Evolutionary conservation across 1,140 invertebrate genomes (phyloP).

Genomic region (Drosophila gunungcola): DNA sequence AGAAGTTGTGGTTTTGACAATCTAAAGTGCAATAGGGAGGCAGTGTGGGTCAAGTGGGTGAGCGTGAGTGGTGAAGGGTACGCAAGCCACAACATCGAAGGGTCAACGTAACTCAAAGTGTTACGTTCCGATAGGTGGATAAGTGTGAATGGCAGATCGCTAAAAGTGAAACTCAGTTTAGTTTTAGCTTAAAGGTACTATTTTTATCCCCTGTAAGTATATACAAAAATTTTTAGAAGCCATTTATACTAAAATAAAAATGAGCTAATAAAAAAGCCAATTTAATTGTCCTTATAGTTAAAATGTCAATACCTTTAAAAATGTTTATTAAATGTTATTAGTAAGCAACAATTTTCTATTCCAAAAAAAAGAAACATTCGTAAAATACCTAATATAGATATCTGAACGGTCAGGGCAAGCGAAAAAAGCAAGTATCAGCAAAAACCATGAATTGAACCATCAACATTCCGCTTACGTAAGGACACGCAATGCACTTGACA

Average conservation of each 20-base stretch:
- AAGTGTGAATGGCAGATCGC: conserved; percentile 5
- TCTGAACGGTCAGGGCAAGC: neutral
- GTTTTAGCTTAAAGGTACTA: neutral
- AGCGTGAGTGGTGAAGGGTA: conserved; percentile 14
- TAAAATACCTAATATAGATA: neutral
- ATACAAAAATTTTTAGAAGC: no score
- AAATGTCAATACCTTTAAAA: no score
- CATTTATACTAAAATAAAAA: no score
- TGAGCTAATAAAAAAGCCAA: no score
- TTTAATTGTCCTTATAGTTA: no score
- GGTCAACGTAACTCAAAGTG: conserved; percentile 37
- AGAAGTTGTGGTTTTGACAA: conserved; percentile 62
- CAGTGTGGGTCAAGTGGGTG: conserved; percentile 50
- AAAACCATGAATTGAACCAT: conserved; percentile 24
- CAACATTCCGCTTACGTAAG: conserved; percentile 35
- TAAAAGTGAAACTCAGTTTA: conserved; percentile 23
- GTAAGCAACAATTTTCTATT: no score
- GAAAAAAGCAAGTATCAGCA: neutral
- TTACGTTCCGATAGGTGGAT: conserved; percentile 2
- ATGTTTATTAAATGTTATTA: no score
- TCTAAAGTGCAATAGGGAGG: conserved; percentile 48
- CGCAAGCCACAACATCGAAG: conserved; percentile 24
- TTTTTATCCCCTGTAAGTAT: no score
- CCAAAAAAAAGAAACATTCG: neutral
- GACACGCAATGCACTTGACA: conserved; percentile 46